Conservation (phyloP, 1,140 invertebrate genomes). For the Whitmania pigra region DNA sequence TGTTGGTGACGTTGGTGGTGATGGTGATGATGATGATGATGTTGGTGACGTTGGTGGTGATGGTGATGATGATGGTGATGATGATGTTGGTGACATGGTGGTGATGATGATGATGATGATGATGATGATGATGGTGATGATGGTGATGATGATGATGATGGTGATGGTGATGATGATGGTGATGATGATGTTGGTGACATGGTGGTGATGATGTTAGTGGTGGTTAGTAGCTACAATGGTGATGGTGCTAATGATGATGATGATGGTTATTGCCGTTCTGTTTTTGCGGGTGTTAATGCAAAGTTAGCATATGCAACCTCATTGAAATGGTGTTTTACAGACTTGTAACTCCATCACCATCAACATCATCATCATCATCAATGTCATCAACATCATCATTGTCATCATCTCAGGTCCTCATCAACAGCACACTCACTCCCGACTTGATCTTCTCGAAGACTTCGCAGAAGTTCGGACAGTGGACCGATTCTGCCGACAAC, state of each 20-base stretch:
- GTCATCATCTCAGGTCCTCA: conserved; percentile 60
- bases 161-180: background rate
- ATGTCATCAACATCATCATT: background rate
- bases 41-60: no score
- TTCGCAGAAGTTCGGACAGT: conserved; percentile 96
- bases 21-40: background rate
- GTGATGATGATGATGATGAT: background rate
- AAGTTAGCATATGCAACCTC: no score
- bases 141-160: background rate
- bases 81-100: background rate
- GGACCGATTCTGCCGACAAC: conserved; percentile 91
- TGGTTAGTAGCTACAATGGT: background rate
- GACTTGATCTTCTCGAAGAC: conserved; percentile 98
- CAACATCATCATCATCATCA: no score
- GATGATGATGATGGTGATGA: conserved; percentile 6
- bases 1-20: background rate
- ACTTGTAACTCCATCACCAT: no score
- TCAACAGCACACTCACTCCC: conserved; percentile 92
- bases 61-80: background rate
- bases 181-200: background rate
- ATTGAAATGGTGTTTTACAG: no score
- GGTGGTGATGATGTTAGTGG: background rate
- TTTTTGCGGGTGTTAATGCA: no score
- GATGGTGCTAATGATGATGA: background rate
- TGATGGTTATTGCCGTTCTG: background rate